Evolutionary conservation across 2,797 vertebrate species (phyloP), one percentile per base, ranked within the genome.

Genomic region (Cephalopachus bancanus): DNA sequence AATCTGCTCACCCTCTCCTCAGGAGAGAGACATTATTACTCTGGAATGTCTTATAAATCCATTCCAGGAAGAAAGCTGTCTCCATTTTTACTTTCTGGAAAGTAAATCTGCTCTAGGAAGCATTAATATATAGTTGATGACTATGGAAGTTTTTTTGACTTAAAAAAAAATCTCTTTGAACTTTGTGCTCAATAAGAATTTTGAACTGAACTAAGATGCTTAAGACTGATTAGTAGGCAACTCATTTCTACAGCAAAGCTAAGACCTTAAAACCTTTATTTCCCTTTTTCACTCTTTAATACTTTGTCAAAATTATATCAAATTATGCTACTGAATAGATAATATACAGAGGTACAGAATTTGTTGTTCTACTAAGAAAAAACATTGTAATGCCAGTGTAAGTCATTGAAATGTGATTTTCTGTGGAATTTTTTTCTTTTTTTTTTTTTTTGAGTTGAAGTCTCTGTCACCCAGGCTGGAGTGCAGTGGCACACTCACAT

Each of bases 151-250:
- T 59, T 62, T 59, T 65, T 84, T 69, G 44, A 44, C 57, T 81
- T 20, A 55, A 60, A 71, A 30, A n/a, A 59, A 71, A 71, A 37
- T 86, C 60, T 83, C 1, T 76, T 89, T 97, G 17, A 76, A 67
- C 0, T 88, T 95, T 20, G 15, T 33, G 11, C n/a, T 53, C 60
- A 78, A n/a, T n/a, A n/a, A 37, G 3, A 75, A 20, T 83, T 96
- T 93, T 92, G 24, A 89, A 26, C 7, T 44, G 69, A 97, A 97
- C 75, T 93, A 59, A 93, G 89, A 75, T 6, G 84, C 26, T 67
- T 80, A 72, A 79, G 16, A 20, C 94, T 88, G 44, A 44, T 44
- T 87, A 7, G 60, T 72, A 16, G 28, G 4, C 30, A 75, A 19
- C 37, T 94, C 83, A 89, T 92, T 92, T 72, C 7, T 90, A 4